Evolutionary conservation across 2,113 vertebrate species (phyloP), one percentile per base, ranked within the genome.

Genomic region (Lasiurus cinereus): DNA sequence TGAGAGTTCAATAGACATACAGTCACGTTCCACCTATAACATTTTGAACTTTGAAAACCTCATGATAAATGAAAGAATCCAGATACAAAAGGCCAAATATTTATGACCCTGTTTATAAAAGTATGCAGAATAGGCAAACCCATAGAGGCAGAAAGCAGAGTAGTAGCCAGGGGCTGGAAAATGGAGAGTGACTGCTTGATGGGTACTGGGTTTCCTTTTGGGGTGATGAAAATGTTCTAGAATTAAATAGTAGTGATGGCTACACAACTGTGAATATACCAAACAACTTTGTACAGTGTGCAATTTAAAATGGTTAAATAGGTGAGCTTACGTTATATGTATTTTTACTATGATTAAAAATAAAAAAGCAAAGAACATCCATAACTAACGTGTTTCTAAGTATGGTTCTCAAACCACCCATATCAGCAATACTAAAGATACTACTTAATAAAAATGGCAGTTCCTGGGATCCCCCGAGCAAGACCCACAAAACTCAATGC

Each of bases 321-420:
- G 39, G 72, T 31, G n/a, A 69, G 50, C 56, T 43, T 56, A 27
- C 33, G 46, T 22, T 69, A 56, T 33, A 29, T 59, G 21, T 82
- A 70, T 82, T 72, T 70, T 72, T 82, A 72, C 88, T 39, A 70
- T 39, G 19, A 80, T 88, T 76, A 70, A 79, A 79, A 69, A 54
- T 43, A 27, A 69, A 78, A 79, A 90, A 69, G 54, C 43, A 52
- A 91, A 83, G 54, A 83, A 39, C 16, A 91, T 36, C 67, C 24
- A 64, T 39, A 50, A 64, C 12, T 46, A 50, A 48, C 7, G 16
- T 11, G 22, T 36, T 73, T 64, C 90, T 33, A 64, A 83, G n/a
- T 21, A 31, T 50, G 54, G 12, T 16, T 74, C 54, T 91, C 69
- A 74, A 54, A 74, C n/a, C 56, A 39, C 22, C 88, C 80, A 21